These are phyloP conservation scores for Alectoris magna DNA, from an alignment of 2,797 vertebrate species.

Conservation along the genomic window DNA sequence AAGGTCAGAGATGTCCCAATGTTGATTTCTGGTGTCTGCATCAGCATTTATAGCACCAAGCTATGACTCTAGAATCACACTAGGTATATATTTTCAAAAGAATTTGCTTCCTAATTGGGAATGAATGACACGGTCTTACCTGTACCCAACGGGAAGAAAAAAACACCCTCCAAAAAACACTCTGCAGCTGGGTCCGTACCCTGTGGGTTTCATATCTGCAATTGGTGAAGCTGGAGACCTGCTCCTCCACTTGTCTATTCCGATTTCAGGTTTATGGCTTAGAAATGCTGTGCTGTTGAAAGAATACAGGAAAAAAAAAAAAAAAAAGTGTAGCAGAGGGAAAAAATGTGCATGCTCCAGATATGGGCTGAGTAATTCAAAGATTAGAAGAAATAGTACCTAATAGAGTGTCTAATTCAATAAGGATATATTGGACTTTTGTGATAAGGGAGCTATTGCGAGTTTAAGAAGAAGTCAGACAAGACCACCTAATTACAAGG, in stretches of 20 bases:
- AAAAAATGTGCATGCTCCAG: neutral
- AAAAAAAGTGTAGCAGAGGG: neutral
- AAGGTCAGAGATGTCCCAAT: neutral
- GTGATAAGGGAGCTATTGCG: neutral
- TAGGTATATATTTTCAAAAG: neutral
- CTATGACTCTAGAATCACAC: neutral
- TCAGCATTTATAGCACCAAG: neutral
- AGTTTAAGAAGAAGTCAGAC: neutral
- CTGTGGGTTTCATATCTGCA: neutral
- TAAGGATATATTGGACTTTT: neutral
- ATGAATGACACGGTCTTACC: neutral
- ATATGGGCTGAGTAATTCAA: neutral
- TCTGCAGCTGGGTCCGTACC: neutral
- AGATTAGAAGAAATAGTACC: neutral
- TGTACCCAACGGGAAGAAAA: rapidly evolving
- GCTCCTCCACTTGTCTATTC: neutral
- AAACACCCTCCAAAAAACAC: rapidly evolving
- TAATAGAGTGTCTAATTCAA: neutral
- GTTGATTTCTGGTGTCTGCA: neutral
- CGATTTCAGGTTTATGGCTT: neutral
- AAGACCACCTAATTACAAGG: neutral
- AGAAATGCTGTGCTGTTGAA: neutral
- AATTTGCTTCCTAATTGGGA: neutral
- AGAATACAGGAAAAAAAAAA: neutral
- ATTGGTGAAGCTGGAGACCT: neutral